phyloP scores from a whole-genome alignment of 1,140 invertebrate species.

The Protaetia brevitarsis region DNA sequence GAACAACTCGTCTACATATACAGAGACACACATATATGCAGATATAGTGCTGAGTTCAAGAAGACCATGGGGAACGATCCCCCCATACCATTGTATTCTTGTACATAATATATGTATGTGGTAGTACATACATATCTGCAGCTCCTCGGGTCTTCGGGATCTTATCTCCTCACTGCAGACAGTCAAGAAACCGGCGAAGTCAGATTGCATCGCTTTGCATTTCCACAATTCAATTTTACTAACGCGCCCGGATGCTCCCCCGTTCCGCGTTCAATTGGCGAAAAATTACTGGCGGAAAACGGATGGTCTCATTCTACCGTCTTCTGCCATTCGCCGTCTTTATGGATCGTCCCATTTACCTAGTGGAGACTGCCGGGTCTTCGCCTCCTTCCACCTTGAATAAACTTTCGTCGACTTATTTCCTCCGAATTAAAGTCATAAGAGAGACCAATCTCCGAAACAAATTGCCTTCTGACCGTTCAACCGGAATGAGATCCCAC shows the following conservation, averaged over 20 bases:
- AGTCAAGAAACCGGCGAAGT: slow-evolving; percentile 1
- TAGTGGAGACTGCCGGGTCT: not conserved
- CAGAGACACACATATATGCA: too few relatives aligned
- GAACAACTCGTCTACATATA: too few relatives aligned
- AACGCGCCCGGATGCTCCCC: not conserved
- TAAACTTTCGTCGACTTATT: slow-evolving; percentile 13
- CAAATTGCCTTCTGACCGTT: slow-evolving; percentile 7
- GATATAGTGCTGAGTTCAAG: too few relatives aligned
- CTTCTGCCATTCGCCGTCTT: not conserved
- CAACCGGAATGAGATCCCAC: not conserved
- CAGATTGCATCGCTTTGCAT: slow-evolving; percentile 24
- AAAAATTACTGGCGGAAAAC: slow-evolving; percentile 1
- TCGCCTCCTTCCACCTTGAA: not conserved
- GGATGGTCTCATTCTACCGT: not conserved
- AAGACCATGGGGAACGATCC: too few relatives aligned
- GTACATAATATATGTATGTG: too few relatives aligned
- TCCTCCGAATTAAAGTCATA: slow-evolving; percentile 11
- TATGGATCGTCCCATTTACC: not conserved
- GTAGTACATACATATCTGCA: too few relatives aligned
- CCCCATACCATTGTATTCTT: too few relatives aligned
- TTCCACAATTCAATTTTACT: slow-evolving; percentile 24
- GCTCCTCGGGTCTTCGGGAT: too few relatives aligned
- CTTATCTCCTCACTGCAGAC: slow-evolving; percentile 17
- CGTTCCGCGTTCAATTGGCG: slow-evolving; percentile 4
- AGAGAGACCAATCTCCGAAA: slow-evolving; percentile 6